Evolutionary conservation across 1,140 invertebrate genomes (phyloP), one percentile per base, ranked within the genome.

Genomic region (Drosophila kepulauana): DNA sequence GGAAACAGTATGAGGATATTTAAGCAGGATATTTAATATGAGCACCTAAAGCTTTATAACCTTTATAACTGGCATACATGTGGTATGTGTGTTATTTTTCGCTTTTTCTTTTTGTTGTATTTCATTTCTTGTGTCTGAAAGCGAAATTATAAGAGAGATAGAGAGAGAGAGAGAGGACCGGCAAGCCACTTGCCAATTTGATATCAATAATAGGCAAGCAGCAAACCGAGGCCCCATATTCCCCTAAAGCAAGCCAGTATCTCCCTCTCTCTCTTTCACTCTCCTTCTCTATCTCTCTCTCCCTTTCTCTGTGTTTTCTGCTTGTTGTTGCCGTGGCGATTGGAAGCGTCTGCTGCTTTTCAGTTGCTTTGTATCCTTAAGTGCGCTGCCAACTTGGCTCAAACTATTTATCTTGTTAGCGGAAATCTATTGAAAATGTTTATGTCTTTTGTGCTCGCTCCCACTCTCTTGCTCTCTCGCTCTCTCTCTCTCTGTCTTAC

Each of bases 1-100:
- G 78, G 75, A 85, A 85, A 70, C 81, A 57, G 65, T 52, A 56
- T 35, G 25, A 76, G 81, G 85, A 85, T 88, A 88, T 88, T 88
- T 89, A 88, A 85, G 85, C 85, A 88, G 85, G 85, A 89, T 85
- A 88, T 89, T 88, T 89, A 88, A 88, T 85, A 85, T 89, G 81
- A 78, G 67, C 70, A 71, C 61, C 70, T 58, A 2, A 46, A 66
- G 51, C 62, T 38, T 16, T 33, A 64, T 43, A 15, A 10, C 48
- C 35, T 43, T 1, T n/a, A 15, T 6, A 33, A 41, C 33, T 11
- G 6, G 15, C 30, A 57, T 41, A 38, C 7, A 56, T 57, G 35
- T 58, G 48, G 45, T 72, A 63, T 65, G 78, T 62, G 57, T 64
- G 52, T 74, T 13, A 54, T 66, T 41, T n/a, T 13, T 20, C 41